Evolutionary conservation across 1,140 invertebrate species (phyloP), one percentile per base, ranked within the genome.

Genomic region (Drosophila punjabiensis): DNA sequence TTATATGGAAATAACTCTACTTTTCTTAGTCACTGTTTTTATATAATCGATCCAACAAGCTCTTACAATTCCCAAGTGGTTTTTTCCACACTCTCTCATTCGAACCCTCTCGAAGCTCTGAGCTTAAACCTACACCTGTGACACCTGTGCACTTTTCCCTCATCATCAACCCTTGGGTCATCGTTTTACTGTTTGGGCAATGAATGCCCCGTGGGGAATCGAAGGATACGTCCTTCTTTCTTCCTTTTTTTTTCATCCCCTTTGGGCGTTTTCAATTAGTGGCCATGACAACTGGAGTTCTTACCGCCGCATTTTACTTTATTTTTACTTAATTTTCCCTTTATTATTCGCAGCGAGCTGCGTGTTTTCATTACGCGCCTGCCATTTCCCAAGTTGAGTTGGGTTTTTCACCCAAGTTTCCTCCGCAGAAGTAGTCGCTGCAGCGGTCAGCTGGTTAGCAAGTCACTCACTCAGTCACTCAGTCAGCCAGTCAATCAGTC

Each of bases 261-360:
- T 43, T 16, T n/a, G n/a, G 58, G 55, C 28, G 50, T 48, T 81
- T 88, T 90, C 82, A 85, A 88, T 88, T 90, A 84, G 85, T 84
- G 73, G 68, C 65, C 85, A 88, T 88, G 85, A 84, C 84, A 88
- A 88, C 85, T 89, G 50, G 67, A 78, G 53, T 78, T 81, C 68
- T 74, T 64, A 62, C 68, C 61, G 61, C 67, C 52, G 20, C 32
- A 10, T 37, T 56, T 48, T 50, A 73, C 55, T 62, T 62, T 52
- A 73, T 74, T 74, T 62, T 74, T 37, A 14, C 56, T 58, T 28
- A 39, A 58, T 58, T 58, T 58, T 58, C 55, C 55, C 28, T 58
- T 58, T 47, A 32, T 64, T 73, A 71, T 50, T 56, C 56, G 35
- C 35, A 30, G 33, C 39, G 37, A 14, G 58, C 41, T 73, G 53